Conservation (phyloP, 2,113 vertebrate species). For the Pteronura brasiliensis region DNA sequence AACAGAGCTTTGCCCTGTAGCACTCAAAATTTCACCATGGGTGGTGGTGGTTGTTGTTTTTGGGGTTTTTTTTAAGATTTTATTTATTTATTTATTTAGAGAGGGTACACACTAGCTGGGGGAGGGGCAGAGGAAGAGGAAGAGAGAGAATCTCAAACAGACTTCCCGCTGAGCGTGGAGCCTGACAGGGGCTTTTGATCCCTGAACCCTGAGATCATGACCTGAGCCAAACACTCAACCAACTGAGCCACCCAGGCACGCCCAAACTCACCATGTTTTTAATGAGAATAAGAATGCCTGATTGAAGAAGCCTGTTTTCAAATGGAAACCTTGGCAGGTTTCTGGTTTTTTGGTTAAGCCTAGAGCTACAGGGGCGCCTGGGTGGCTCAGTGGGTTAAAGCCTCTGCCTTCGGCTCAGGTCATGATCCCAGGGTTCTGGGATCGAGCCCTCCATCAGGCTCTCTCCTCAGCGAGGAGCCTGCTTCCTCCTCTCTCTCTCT, state of each 20-base stretch:
- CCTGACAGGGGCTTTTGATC: background rate
- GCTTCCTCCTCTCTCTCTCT: too few species aligned
- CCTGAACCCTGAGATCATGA: background rate
- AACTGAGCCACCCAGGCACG: background rate
- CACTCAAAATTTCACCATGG: background rate
- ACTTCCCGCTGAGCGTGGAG: background rate
- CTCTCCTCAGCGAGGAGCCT: too few species aligned
- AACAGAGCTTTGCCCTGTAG: background rate
- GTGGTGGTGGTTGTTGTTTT: background rate
- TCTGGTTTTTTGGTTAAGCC: background rate
- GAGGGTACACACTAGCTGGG: background rate
- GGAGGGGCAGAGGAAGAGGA: background rate
- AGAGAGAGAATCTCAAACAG: background rate
- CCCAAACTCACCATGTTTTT: background rate
- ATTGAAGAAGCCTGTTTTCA: background rate
- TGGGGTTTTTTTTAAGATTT: background rate
- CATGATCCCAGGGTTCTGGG: too few species aligned
- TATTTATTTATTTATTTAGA: background rate
- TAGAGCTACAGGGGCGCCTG: background rate
- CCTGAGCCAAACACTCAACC: background rate
- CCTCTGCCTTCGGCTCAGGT: too few species aligned
- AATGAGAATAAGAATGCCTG: background rate
- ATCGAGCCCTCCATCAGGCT: too few species aligned
- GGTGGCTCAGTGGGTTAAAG: too few species aligned
- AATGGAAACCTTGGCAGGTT: background rate